Evolutionary conservation across 2,113 vertebrate species (phyloP), one percentile per base, ranked within the genome.

Genomic region (Corythornis madagascariensis): DNA sequence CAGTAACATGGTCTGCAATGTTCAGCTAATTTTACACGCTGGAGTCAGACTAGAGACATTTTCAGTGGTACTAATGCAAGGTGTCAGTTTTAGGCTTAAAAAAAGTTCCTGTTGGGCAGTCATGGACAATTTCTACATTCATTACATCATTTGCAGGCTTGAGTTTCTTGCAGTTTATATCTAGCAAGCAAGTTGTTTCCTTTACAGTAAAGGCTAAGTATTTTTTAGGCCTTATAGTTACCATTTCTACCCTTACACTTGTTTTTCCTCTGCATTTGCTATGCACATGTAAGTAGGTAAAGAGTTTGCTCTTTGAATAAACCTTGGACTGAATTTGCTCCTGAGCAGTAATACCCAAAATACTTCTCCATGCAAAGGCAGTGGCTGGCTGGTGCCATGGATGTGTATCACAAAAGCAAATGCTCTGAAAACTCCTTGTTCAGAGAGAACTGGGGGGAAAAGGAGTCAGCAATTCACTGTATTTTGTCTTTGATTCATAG

Each of bases 1-100:
- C 74, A 87, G 48, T 35, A 81, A 83, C 78, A 25, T 24, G 31
- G 90, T 84, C 87, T 83, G 31, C 47, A 77, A 12, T 29, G 17
- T 75, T 95, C 28, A 69, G 76, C 64, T 80, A 20, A 63, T 92
- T 92, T 90, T 89, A 70, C 28, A 43, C 16, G 28, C 67, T 89
- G 59, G 35, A 84, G 72, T 76, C 13, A 19, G 29, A 43, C 67
- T 83, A 63, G 60, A 79, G 81, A 87, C 43, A 53, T 91, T 85
- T 83, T 52, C 92, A 95, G 53, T 60, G 17, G 70, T 38, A 82
- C 33, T 70, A 63, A 35, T 45, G n/a, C 55, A 66, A 86, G 28
- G 11, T 45, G 65, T 50, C 56, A 40, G 14, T 13, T 89, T 89
- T 85, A 91, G 53, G 38, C 63, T 85, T 86, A 45, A 60, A 91